Conservation (phyloP, 2,797 vertebrate species). For the Sebastes glaucus region DNA sequence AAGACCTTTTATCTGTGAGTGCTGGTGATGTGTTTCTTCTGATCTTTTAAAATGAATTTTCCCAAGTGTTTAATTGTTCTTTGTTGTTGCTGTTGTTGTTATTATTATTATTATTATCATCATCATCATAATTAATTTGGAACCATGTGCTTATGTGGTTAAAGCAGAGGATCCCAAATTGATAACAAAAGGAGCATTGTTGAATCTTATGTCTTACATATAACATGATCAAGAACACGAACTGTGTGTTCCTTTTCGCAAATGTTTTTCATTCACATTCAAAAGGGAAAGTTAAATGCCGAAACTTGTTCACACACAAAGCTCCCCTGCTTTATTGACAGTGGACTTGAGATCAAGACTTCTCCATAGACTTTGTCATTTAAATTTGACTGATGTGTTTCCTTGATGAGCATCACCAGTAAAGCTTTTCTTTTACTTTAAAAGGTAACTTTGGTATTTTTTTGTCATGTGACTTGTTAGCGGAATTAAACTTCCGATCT, state of each 20-base stretch:
- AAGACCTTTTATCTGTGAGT: too few relatives aligned
- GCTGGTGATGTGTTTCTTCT: too few relatives aligned
- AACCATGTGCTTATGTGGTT: neutral
- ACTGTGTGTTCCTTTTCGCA: neutral
- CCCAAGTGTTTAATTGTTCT: neutral
- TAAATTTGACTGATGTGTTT: neutral
- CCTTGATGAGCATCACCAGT: neutral
- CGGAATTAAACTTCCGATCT: too few relatives aligned
- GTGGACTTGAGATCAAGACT: neutral
- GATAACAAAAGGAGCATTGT: neutral
- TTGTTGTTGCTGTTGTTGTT: neutral
- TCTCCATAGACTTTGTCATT: neutral
- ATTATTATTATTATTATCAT: neutral
- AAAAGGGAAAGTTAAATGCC: neutral
- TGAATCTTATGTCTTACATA: neutral
- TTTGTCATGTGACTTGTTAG: neutral
- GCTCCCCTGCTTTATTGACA: neutral
- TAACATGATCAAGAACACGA: neutral
- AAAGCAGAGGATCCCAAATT: neutral
- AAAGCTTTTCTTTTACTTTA: neutral
- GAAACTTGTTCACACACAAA: neutral
- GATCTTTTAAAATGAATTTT: neutral
- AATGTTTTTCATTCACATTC: neutral
- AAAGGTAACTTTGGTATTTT: neutral
- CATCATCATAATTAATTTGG: neutral